Percentiles rank a stretch among this genome's conserved stretches.
Evolutionary conservation across 2,797 vertebrate species (phyloP).

Genomic region (Dicrostonyx torquatus): DNA sequence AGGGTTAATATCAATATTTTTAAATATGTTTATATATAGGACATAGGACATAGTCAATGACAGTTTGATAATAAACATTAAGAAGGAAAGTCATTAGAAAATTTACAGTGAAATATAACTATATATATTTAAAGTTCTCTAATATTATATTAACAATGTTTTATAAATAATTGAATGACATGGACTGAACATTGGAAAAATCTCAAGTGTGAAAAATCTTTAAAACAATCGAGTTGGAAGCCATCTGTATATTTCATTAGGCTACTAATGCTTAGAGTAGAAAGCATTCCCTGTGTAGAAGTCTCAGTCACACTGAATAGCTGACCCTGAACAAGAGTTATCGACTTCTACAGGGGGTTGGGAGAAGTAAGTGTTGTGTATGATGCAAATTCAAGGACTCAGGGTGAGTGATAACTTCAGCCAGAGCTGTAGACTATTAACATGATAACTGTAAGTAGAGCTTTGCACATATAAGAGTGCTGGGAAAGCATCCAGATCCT

Average conservation of each 20-base stretch:
- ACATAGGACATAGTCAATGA: background rate
- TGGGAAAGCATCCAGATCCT: background rate
- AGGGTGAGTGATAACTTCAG: background rate
- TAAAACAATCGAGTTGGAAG: background rate
- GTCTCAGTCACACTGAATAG: background rate
- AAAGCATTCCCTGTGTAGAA: background rate
- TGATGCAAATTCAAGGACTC: background rate
- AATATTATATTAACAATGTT: conserved; percentile 39
- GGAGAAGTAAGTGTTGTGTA: background rate
- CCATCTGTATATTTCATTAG: conserved; percentile 2
- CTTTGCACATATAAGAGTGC: background rate
- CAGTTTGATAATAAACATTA: conserved; percentile 11
- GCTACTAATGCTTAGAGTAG: background rate
- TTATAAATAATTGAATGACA: conserved; percentile 21
- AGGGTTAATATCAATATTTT: conserved; percentile 8
- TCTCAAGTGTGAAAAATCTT: conserved; percentile 34
- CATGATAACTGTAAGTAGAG: background rate
- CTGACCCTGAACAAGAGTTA: background rate
- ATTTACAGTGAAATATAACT: background rate
- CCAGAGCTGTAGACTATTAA: conserved; percentile 11
- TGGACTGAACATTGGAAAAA: background rate
- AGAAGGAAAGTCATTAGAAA: conserved; percentile 18
- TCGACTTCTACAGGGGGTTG: background rate
- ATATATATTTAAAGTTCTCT: background rate
- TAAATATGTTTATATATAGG: conserved; percentile 37